Percentiles rank a stretch among this genome's conserved stretches.
Evolutionary conservation across 2,888 invertebrate genomes (phyloP).

Genomic region (Trypoxylon attenuatum): DNA sequence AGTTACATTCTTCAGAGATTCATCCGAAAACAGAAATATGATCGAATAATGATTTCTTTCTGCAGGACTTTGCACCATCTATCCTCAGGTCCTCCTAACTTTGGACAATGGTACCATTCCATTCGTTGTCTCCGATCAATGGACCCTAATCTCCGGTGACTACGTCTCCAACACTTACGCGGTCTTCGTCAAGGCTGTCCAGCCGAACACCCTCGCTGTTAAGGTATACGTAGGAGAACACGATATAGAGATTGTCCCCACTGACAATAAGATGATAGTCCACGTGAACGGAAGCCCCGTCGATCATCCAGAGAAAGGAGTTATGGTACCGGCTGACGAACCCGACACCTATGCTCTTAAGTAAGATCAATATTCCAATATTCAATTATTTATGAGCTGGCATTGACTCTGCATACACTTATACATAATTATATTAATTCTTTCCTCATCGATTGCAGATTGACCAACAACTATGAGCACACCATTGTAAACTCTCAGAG

Average conservation of each 20-base stretch:
- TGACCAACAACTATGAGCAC: constrained; percentile 41
- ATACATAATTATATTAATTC: not conserved
- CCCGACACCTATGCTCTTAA: constrained; percentile 23
- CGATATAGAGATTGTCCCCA: constrained; percentile 50
- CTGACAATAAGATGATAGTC: constrained; percentile 21
- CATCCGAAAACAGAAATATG: no score
- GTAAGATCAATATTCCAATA: constrained; percentile 23
- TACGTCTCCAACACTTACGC: constrained; percentile 57
- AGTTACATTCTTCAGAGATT: not conserved
- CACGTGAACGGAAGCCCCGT: constrained; percentile 36
- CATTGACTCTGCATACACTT: not conserved
- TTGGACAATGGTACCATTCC: constrained; percentile 52
- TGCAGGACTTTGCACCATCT: constrained; percentile 65
- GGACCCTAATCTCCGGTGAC: constrained; percentile 69
- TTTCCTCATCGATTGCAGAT: constrained; percentile 24
- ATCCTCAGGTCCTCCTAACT: constrained; percentile 53
- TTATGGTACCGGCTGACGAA: constrained; percentile 33
- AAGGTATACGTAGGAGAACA: constrained; percentile 42
- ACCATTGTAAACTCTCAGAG: constrained; percentile 34
- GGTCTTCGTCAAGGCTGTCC: constrained; percentile 65
- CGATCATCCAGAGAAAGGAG: constrained; percentile 30
- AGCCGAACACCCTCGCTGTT: constrained; percentile 48
- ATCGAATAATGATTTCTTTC: constrained; percentile 17
- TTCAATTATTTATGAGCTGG: not conserved
- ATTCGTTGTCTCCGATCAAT: constrained; percentile 57